Conservation (phyloP, 1,140 invertebrate genomes). For the Trichogramma pretiosum region DNA sequence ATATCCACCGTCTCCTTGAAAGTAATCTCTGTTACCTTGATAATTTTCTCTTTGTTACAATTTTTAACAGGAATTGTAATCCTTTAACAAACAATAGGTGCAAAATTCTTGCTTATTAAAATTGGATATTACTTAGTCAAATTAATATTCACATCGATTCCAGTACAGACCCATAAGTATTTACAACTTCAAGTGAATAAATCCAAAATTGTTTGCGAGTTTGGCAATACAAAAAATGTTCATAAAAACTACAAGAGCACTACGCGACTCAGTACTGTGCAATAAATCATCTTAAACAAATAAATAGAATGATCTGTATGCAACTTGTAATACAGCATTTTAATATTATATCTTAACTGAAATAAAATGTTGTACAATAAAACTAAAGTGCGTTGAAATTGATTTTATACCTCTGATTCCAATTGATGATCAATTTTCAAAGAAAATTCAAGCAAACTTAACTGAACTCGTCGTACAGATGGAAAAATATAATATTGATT, state of each 20-base stretch:
- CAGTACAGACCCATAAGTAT: constrained; percentile 8
- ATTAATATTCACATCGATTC: constrained; percentile 1
- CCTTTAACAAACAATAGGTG: too few species aligned
- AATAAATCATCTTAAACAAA: constrained; percentile 14
- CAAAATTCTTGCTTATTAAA: too few species aligned
- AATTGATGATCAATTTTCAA: not conserved
- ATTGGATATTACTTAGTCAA: too few species aligned
- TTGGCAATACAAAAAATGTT: constrained; percentile 10
- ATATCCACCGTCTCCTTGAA: too few species aligned
- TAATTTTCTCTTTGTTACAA: too few species aligned
- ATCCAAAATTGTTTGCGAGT: constrained; percentile 3
- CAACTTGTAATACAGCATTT: constrained; percentile 12
- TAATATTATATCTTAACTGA: constrained; percentile 15
- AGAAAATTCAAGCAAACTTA: not conserved
- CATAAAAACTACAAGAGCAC: constrained; percentile 7
- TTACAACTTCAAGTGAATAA: too few species aligned
- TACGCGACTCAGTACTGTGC: constrained; percentile 17
- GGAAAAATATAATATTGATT: not conserved
- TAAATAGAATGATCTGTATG: constrained; percentile 14
- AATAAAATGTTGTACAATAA: constrained; percentile 10
- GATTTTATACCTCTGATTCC: not conserved
- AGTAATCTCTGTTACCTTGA: too few species aligned
- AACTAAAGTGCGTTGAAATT: too few species aligned
- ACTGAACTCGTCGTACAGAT: not conserved
- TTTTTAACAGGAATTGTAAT: too few species aligned